Evolutionary conservation across 2,888 invertebrate genomes (phyloP).

Genomic region (Drosophila algonquin): DNA sequence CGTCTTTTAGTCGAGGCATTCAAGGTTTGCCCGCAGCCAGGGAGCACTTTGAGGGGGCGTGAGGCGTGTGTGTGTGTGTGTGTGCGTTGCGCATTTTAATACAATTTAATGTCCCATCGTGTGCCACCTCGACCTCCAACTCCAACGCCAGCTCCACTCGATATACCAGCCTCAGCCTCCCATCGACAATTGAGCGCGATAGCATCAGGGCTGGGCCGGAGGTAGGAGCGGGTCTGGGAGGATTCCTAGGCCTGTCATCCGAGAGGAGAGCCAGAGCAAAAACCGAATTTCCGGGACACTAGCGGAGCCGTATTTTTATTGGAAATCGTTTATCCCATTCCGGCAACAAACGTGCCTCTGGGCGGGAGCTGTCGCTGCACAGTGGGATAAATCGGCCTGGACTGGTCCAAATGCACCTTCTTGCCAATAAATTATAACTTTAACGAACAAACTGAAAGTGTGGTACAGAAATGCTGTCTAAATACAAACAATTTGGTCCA

Average conservation of each 20-base stretch:
- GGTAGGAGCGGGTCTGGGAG: conserved; percentile 30
- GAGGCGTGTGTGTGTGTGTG: conserved; percentile 37
- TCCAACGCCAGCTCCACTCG: not conserved
- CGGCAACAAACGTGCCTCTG: conserved; percentile 56
- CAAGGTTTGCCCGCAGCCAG: conserved; percentile 52
- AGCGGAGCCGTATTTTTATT: conserved; percentile 69
- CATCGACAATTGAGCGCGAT: conserved; percentile 69
- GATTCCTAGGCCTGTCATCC: conserved; percentile 14
- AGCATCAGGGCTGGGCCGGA: conserved; percentile 52
- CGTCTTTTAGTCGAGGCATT: conserved; percentile 62
- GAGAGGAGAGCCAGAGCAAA: conserved; percentile 22
- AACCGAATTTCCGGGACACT: conserved; percentile 62
- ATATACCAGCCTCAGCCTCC: conserved; percentile 13
- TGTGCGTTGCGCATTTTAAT: conserved; percentile 76
- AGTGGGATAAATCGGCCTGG: conserved; percentile 39
- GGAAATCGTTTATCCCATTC: conserved; percentile 80
- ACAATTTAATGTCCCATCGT: conserved; percentile 78
- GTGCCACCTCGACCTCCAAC: conserved; percentile 61
- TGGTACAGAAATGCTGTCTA: no score
- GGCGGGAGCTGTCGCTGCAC: conserved; percentile 35
- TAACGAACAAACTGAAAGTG: no score
- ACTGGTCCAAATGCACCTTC: not conserved
- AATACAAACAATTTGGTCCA: no score
- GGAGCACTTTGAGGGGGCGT: conserved; percentile 61
- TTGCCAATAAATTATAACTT: no score